Base-by-base conservation (phyloP, 2,888 invertebrate species). In the Phortica okadai region DNA sequence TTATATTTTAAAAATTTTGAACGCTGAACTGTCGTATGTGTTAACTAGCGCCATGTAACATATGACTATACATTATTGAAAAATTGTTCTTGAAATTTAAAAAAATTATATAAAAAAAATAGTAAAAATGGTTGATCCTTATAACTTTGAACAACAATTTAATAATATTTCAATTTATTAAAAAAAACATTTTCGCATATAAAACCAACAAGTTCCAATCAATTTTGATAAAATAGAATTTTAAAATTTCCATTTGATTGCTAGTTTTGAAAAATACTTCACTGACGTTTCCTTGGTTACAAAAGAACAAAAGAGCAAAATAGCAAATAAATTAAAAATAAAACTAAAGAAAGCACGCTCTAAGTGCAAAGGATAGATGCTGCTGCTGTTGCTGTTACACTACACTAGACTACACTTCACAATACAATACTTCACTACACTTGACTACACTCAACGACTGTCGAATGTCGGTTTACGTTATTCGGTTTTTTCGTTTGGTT, bases 391-490 rank as follows among this genome's bases (percentile, higher is more conserved):
- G 50, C 50, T 50, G 50, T 50, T 50, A 50, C 14, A 14, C 10
- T 11, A 62, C 16, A 62, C 66, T 11, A 66, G 11, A n/a, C 42
- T 66, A 41, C 66, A 66, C 42, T 66, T 41, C 41, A 66, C 66
- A 25, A 16, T 16, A 62, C 21, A 50, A 50, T 50, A 62, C 62
- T 62, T 62, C 21, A 66, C 33, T 41, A 42, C 66, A 66, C 33
- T 66, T 66, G 66, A 66, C 66, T 41, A 14, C 41, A 66, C 41
- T 66, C 42, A 42, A 42, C 42, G 62, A 62, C 25, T 50, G 69
- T 45, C 69, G 21, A 70, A 54, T 67, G 44, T 67, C 42, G 67
- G 44, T 44, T 54, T 56, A 54, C 50, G 62, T 54, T 54, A 8
- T 50, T 4, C 50, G 50, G 64, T 54, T 66, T 10, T 33, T 21